Base-by-base conservation (phyloP, 2,113 vertebrate species). In the Sisor rabdophorus region DNA sequence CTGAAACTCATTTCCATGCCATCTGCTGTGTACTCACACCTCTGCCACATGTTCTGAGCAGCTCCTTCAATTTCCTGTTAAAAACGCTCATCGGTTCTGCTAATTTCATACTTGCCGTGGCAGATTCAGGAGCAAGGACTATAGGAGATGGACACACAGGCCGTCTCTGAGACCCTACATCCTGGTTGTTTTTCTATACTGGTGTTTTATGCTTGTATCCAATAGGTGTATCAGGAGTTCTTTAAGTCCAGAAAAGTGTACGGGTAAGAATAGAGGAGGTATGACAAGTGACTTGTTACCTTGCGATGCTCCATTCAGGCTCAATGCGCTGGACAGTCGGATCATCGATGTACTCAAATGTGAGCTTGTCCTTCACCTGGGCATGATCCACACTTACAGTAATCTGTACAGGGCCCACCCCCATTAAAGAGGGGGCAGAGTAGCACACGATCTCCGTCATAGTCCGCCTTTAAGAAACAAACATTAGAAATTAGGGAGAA, bases 261-360 rank as follows among this genome's bases (percentile, higher is more conserved):
- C 12, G 4, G 44, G 63, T 16, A 50, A 50, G 48, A 44, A 36
- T 32, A 13, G 7, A 76, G 11, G 15, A 11, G 28, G 22, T 70
- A 52, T 67, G 47, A 61, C 60, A 4, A 36, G 13, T 32, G 32
- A 17, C 16, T 3, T 17, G 20, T 76, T 89, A 98, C 97, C 96
- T 99, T 79, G 95, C 91, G 0, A 99, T 99, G 90, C 96, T 99
- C 97, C 97, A 99, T 79, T 98, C 96, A 0, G 97, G 97, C 11
- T 99, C 97, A 0, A 98, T 93, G 73, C 94, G 94, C 81, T 93
- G 92, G 24, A 99, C 96, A 0, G 92, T 96, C 0, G 97, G 97
- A 77, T 99, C 97, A 0, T 98, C 95, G 1, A 98, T 98, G 91
- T 99, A 99, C 77, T 98, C 95, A 0, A 98, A 99, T 16, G 89